Percentiles rank a stretch among this genome's conserved stretches.
These are phyloP conservation scores for Cydia fagiglandana DNA, from an alignment of 1,140 invertebrate genomes.

Conservation along the genomic window DNA sequence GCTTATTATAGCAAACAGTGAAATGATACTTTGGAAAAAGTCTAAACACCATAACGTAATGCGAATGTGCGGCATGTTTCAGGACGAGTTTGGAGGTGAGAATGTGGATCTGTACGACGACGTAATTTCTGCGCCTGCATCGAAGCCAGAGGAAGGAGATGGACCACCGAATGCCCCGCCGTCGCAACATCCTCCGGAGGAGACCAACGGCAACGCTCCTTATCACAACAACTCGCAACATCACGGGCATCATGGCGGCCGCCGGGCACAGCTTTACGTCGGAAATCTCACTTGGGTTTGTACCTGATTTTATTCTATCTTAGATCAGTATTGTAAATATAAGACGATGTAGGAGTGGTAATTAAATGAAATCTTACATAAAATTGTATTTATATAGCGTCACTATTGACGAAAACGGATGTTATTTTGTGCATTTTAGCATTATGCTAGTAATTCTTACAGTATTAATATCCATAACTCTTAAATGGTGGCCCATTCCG, in stretches of 20 bases:
- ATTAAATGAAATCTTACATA: constrained; percentile 10
- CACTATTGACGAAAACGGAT: neutral
- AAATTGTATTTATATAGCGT: neutral
- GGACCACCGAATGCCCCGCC: constrained; percentile 69
- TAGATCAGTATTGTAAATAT: constrained; percentile 64
- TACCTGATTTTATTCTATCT: constrained; percentile 65
- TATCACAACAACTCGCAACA: constrained; percentile 86
- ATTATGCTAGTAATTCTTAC: too few relatives aligned
- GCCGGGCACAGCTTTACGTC: constrained; percentile 94
- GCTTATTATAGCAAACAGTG: neutral
- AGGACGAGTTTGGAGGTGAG: constrained; percentile 92
- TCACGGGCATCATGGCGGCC: constrained; percentile 82
- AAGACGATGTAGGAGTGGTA: constrained; percentile 45
- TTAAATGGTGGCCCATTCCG: too few relatives aligned
- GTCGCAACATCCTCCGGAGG: constrained; percentile 79
- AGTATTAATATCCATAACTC: too few relatives aligned
- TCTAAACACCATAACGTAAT: neutral
- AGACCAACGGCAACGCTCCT: constrained; percentile 85
- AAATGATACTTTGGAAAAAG: neutral
- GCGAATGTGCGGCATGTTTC: constrained; percentile 50
- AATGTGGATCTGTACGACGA: constrained; percentile 98
- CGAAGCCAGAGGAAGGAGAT: constrained; percentile 78
- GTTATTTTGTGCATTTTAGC: too few relatives aligned
- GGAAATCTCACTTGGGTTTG: constrained; percentile 95
- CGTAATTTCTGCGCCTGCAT: constrained; percentile 90